These are phyloP conservation scores for Babyrousa celebensis DNA, from an alignment of 2,797 vertebrate species.

Conservation along the genomic window DNA sequence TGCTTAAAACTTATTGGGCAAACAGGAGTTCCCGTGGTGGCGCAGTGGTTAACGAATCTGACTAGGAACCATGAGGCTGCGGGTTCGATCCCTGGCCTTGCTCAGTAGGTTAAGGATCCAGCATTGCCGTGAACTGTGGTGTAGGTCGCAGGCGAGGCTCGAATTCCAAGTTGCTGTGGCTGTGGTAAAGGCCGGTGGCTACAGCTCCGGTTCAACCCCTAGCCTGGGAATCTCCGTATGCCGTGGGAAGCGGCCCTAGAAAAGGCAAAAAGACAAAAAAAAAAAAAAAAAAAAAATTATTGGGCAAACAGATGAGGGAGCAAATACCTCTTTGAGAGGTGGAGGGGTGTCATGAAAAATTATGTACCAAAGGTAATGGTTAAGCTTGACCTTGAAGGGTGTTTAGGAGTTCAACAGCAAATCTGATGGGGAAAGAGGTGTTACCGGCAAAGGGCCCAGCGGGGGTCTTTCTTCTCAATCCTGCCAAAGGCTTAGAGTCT, in stretches of 20 bases:
- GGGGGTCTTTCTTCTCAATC: conserved; percentile 23
- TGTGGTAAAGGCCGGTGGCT: no score
- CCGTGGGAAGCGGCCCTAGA: no score
- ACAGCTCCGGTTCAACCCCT: no score
- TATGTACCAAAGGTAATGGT: neutral
- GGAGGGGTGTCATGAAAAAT: conserved; percentile 52
- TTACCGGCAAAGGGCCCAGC: neutral
- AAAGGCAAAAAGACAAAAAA: no score
- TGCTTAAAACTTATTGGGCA: conserved; percentile 63
- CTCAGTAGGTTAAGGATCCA: no score
- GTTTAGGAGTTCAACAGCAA: conserved; percentile 11
- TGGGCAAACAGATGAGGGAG: neutral
- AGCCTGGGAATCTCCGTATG: no score
- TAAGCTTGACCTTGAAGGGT: conserved; percentile 50
- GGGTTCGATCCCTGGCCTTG: no score
- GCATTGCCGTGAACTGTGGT: no score
- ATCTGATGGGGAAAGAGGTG: conserved; percentile 26
- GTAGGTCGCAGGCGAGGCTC: no score
- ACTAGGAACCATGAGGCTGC: no score
- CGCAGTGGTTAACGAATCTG: no score
- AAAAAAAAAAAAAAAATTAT: conserved; percentile 17
- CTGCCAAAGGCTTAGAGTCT: neutral
- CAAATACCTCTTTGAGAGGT: conserved; percentile 16
- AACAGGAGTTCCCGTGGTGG: neutral
- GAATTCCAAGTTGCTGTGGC: no score